Conservation (phyloP, 2,888 invertebrate species). For the Plagodis dolabraria region DNA sequence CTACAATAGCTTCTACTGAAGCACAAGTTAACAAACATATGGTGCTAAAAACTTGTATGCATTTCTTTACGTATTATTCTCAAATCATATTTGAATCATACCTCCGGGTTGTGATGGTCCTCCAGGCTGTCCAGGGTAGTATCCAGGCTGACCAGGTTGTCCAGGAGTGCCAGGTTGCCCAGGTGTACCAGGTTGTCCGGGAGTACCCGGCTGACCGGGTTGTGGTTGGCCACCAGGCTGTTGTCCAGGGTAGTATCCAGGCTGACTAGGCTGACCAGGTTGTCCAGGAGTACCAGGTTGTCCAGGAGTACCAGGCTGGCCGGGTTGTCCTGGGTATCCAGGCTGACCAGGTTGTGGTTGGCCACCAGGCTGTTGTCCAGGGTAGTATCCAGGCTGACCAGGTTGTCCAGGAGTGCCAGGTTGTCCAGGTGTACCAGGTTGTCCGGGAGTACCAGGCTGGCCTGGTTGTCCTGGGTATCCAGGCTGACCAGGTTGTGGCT, state of each 20-base stretch:
- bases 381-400: slow-evolving; percentile 50
- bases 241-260: slow-evolving; percentile 4
- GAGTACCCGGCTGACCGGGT: slow-evolving; percentile 39
- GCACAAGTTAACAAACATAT: no score
- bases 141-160: slow-evolving; percentile 49
- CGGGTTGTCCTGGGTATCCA: slow-evolving; percentile 30
- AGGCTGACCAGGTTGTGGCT: slow-evolving; percentile 30
- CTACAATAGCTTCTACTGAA: no score
- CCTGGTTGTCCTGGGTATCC: slow-evolving; percentile 31
- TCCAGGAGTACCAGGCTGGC: slow-evolving; percentile 5
- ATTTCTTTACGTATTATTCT: no score
- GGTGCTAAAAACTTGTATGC: no score
- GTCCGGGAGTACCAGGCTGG: slow-evolving; percentile 42
- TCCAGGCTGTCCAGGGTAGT: slow-evolving; percentile 20
- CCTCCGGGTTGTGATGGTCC: slow-evolving; percentile 30
- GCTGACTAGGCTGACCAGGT: slow-evolving; percentile 16
- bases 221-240: slow-evolving; percentile 17
- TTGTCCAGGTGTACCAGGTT: slow-evolving; percentile 70
- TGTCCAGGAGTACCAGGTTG: slow-evolving; percentile 29
- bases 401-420: slow-evolving; percentile 42
- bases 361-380: slow-evolving; percentile 34
- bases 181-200: slow-evolving; percentile 69
- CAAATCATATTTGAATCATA: no score
- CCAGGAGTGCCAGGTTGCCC: slow-evolving; percentile 45
- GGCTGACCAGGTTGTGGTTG: slow-evolving; percentile 46